Conservation (phyloP, 1,140 invertebrate genomes). For the Bilobella aurantiaca region DNA sequence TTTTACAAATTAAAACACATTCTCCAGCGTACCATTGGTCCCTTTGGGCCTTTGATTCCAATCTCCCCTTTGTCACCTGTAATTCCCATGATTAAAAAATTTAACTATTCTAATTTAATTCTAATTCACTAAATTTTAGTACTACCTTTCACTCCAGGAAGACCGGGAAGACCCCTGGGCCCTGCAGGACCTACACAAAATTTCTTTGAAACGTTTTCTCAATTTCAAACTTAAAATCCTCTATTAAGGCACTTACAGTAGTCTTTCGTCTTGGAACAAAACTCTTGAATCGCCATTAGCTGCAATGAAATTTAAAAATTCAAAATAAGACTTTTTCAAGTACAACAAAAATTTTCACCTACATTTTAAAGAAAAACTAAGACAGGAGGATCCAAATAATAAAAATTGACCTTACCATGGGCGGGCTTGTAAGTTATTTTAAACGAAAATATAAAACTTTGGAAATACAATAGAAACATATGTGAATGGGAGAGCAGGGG, state of each 20-base stretch:
- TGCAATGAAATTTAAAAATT: too few species aligned
- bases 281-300: conserved; percentile 60
- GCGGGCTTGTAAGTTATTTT: too few species aligned
- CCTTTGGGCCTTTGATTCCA: conserved; percentile 52
- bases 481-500: too few species aligned
- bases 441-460: too few species aligned
- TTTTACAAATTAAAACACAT: too few species aligned
- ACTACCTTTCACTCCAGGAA: conserved; percentile 31
- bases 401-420: too few species aligned
- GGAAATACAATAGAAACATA: too few species aligned
- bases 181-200: conserved; percentile 26
- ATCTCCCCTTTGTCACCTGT: conserved; percentile 46
- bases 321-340: too few species aligned
- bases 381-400: too few species aligned
- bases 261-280: conserved; percentile 61
- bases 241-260: conserved; percentile 50
- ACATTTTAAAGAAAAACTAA: too few species aligned
- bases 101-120: background rate
- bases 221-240: background rate
- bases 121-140: background rate
- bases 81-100: background rate
- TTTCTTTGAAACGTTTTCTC: conserved; percentile 25
- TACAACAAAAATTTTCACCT: too few species aligned
- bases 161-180: conserved; percentile 33
- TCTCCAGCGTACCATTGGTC: too few species aligned